Conservation (phyloP, 2,888 invertebrate genomes). For the Monochamus alternatus region DNA sequence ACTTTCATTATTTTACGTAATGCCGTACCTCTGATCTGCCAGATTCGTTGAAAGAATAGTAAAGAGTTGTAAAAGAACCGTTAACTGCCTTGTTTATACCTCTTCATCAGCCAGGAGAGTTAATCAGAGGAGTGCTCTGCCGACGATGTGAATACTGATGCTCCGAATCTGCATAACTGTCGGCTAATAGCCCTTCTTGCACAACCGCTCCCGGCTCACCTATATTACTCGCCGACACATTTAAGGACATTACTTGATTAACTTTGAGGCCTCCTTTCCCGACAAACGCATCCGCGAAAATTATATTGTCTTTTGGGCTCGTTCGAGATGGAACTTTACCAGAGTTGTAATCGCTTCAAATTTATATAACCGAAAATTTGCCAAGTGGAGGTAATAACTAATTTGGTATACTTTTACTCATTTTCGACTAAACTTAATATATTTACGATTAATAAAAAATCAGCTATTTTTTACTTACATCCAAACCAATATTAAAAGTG, state of each 20-base stretch:
- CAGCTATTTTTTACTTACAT: no score
- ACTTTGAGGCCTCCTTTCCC: conserved; percentile 38
- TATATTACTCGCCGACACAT: conserved; percentile 52
- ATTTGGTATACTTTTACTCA: neutral
- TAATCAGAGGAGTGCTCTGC: conserved; percentile 63
- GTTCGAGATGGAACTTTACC: conserved; percentile 21
- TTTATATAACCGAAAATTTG: conserved; percentile 39
- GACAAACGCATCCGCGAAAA: conserved; percentile 45
- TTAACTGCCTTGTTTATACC: conserved; percentile 42
- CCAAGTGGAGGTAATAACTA: neutral
- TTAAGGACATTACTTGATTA: conserved; percentile 53
- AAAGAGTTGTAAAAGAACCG: conserved; percentile 30
- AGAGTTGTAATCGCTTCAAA: conserved; percentile 31
- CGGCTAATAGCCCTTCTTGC: conserved; percentile 57
- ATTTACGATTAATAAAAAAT: no score
- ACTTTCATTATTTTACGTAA: neutral
- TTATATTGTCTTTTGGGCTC: conserved; percentile 38
- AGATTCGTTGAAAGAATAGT: neutral
- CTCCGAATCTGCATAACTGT: conserved; percentile 62
- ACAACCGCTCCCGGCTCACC: conserved; percentile 50
- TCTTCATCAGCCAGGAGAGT: conserved; percentile 52
- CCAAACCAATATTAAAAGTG: no score
- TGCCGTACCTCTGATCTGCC: no score
- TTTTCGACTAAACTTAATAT: no score
- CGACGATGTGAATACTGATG: conserved; percentile 64